Evolutionary conservation across 1,140 invertebrate genomes (phyloP), one percentile per base, ranked within the genome.

Genomic region (Gryllus bimaculatus): DNA sequence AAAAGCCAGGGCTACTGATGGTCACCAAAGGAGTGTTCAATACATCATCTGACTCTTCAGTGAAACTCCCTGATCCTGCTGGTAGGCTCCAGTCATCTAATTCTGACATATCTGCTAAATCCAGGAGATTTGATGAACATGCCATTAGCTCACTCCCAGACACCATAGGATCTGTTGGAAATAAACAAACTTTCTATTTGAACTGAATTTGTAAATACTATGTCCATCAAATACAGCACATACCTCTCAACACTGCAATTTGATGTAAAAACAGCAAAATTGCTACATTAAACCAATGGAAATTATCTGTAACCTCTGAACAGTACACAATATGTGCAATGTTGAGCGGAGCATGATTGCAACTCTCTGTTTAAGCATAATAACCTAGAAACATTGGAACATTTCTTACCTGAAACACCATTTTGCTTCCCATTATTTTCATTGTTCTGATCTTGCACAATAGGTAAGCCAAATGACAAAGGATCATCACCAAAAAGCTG

Each of bases 401-500:
- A 39, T 39, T 39, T 13, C 54, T 18, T 66, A 66, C 54, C 54
- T 66, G 54, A 66, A 66, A 8, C 13, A 48, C n/a, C 7, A 20
- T 21, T 54, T 48, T 49, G 47, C 48, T 20, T 77, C 18, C 48
- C 76, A 0, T n/a, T 39, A n/a, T 48, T 48, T 77, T 20, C 76
- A 77, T 8, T 5, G n/a, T 48, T n/a, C 12, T 77, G 15, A 13
- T 77, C 76, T 20, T 47, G 48, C 48, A 47, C 18, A 48, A 48
- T 10, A 66, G 54, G 54, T 66, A 66, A 13, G 18, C 54, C 18
- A 66, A 13, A 47, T 77, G 76, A 47, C 10, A 47, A n/a, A 8
- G 76, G 47, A 77, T 77, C 76, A 13, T 77, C 76, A 48, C 76
- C 47, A 49, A 77, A 77, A 20, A 77, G 47, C 76, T 77, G 20